phyloP scores from a whole-genome alignment of 2,797 vertebrate species.

The Rhyacichthys aspro region DNA sequence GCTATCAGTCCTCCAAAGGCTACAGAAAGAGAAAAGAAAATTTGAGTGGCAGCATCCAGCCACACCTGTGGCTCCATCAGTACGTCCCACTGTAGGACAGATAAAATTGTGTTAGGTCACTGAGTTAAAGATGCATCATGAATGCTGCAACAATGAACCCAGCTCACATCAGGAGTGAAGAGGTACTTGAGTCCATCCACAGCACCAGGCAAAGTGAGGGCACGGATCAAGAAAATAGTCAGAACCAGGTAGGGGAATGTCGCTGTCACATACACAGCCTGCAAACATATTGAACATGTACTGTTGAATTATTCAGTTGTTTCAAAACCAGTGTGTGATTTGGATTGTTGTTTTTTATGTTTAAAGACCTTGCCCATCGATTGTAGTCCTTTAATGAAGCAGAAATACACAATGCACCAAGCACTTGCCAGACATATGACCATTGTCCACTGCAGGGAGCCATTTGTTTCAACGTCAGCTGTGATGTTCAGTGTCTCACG shows the following conservation, averaged over 20 bases:
- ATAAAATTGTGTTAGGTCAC: slow-evolving; percentile 1
- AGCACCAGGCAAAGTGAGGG: slow-evolving; percentile 87
- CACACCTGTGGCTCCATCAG: slow-evolving; percentile 87
- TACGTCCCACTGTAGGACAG: slow-evolving; percentile 64
- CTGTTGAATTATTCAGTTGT: not conserved
- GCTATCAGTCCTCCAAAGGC: slow-evolving; percentile 91
- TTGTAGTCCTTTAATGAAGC: slow-evolving; percentile 88
- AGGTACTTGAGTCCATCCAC: slow-evolving; percentile 83
- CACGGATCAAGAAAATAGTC: slow-evolving; percentile 87
- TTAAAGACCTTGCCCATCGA: slow-evolving; percentile 88
- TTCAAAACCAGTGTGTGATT: not conserved
- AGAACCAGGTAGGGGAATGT: slow-evolving; percentile 89
- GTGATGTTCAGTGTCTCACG: slow-evolving; percentile 88
- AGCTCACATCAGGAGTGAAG: slow-evolving; percentile 89
- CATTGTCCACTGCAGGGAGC: slow-evolving; percentile 84
- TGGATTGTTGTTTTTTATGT: not conserved
- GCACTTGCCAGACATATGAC: slow-evolving; percentile 81
- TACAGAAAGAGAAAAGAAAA: slow-evolving; percentile 93
- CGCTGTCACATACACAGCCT: slow-evolving; percentile 89
- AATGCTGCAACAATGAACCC: not conserved
- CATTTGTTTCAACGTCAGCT: slow-evolving; percentile 69
- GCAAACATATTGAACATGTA: not conserved
- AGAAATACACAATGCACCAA: slow-evolving; percentile 87
- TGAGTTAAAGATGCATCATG: not conserved
- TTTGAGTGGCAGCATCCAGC: slow-evolving; percentile 93